Percentiles rank a stretch among this genome's conserved stretches.
Evolutionary conservation across 2,113 vertebrate species (phyloP).

Genomic region (Toxotes jaculatrix): DNA sequence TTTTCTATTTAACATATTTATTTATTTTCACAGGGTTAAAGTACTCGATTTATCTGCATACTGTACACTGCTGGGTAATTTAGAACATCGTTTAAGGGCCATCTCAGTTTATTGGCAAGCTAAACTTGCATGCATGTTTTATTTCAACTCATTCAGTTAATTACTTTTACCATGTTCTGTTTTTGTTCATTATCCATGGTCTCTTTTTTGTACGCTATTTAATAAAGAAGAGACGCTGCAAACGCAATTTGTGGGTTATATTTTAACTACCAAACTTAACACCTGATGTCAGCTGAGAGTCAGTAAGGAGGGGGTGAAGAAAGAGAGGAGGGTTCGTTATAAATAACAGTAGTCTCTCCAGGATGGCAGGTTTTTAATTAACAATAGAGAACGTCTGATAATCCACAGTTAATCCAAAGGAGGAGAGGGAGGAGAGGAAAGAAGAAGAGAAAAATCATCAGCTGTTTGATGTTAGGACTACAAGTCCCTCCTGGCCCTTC

Average conservation of each 20-base stretch:
- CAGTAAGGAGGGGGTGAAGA: constrained; percentile 52
- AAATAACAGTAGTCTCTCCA: constrained; percentile 78
- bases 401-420: constrained; percentile 82
- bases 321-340: constrained; percentile 68
- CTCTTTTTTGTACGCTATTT: constrained; percentile 25
- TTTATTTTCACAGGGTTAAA: not conserved
- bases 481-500: constrained; percentile 75
- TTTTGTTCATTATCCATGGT: constrained; percentile 2
- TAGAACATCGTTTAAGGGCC: not conserved
- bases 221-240: constrained; percentile 22
- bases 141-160: constrained; percentile 10
- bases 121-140: not conserved
- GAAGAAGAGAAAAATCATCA: constrained; percentile 72
- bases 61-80: constrained; percentile 14
- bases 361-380: constrained; percentile 82
- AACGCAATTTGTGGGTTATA: constrained; percentile 41
- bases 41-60: constrained; percentile 10
- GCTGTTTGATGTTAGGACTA: constrained; percentile 80
- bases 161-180: constrained; percentile 13
- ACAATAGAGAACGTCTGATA: constrained; percentile 81
- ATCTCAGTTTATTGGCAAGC: constrained; percentile 7
- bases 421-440: constrained; percentile 73
- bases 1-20: not conserved
- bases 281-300: constrained; percentile 76
- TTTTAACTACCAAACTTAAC: constrained; percentile 69